phyloP scores from a whole-genome alignment of 2,888 invertebrate genomes.

The Stictocephala bisonia region DNA sequence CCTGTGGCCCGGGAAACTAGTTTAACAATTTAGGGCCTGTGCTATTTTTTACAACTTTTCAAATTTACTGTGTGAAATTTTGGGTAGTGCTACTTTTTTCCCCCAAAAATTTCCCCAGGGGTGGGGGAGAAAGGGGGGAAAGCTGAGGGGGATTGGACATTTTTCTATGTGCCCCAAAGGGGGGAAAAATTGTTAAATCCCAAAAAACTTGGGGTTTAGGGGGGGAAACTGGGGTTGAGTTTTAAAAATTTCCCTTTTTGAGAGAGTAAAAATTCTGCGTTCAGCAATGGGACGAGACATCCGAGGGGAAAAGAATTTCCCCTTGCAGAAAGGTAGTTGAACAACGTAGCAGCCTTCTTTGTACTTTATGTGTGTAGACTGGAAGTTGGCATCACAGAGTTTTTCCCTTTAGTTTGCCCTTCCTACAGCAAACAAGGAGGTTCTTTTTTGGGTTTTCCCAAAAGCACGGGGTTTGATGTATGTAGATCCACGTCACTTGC shows the following conservation, averaged over 20 bases:
- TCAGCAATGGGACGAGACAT: not conserved
- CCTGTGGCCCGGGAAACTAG: constrained; percentile 1
- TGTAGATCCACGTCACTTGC: not conserved
- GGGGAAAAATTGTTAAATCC: constrained; percentile 51
- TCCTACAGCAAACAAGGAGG: not conserved
- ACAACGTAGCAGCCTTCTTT: constrained; percentile 44
- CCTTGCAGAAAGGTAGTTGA: constrained; percentile 6
- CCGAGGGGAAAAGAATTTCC: constrained; percentile 26
- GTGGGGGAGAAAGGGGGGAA: too few species aligned
- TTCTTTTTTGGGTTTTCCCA: constrained; percentile 50
- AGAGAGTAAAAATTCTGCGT: not conserved
- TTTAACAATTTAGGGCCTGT: not conserved
- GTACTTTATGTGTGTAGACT: constrained; percentile 20
- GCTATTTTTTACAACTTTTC: not conserved
- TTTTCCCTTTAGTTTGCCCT: constrained; percentile 39
- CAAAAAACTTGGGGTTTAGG: constrained; percentile 50
- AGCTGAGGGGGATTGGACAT: not conserved
- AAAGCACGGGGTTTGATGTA: not conserved
- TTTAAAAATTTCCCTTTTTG: constrained; percentile 2
- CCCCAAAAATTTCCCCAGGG: too few species aligned
- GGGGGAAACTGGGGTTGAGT: not conserved
- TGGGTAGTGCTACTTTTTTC: not conserved
- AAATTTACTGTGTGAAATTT: not conserved
- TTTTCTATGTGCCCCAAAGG: constrained; percentile 53
- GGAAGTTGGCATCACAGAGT: constrained; percentile 45